Evolutionary conservation across 1,140 invertebrate genomes (phyloP).

Genomic region (Pristionchus pacificus): DNA sequence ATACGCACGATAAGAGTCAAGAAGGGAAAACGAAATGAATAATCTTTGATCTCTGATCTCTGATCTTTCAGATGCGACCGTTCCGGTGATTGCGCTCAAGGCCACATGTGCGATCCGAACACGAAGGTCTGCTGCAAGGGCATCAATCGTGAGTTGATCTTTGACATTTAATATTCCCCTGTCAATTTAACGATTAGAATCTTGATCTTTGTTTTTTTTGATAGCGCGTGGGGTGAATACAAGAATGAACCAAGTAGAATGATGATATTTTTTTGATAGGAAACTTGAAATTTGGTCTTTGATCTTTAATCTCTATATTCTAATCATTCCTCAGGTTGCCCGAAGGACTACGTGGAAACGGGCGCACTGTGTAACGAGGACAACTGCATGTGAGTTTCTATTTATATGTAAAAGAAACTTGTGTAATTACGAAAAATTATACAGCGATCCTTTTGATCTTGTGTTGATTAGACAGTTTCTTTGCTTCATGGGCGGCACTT

Average conservation of each 20-base stretch:
- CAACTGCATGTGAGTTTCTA: slow-evolving; percentile 14
- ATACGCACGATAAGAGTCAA: too few relatives aligned
- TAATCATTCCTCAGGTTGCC: slow-evolving; percentile 38
- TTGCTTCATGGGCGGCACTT: too few relatives aligned
- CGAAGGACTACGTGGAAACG: slow-evolving; percentile 45
- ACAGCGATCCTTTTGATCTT: too few relatives aligned
- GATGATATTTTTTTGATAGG: too few relatives aligned
- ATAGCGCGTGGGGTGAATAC: too few relatives aligned
- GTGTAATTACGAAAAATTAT: too few relatives aligned
- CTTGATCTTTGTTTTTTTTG: too few relatives aligned
- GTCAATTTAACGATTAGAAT: too few relatives aligned
- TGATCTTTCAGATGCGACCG: slow-evolving; percentile 34
- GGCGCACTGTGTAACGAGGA: slow-evolving; percentile 38
- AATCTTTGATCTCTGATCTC: too few relatives aligned
- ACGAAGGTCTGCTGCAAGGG: slow-evolving; percentile 48
- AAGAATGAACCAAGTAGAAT: too few relatives aligned
- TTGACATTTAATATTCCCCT: slow-evolving; percentile 2
- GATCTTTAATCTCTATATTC: slow-evolving; percentile 6
- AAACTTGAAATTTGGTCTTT: background rate
- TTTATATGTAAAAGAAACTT: background rate
- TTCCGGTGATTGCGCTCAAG: slow-evolving; percentile 39
- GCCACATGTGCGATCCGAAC: slow-evolving; percentile 47
- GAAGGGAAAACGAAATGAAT: too few relatives aligned
- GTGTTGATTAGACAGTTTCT: too few relatives aligned
- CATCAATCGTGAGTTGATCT: slow-evolving; percentile 36